Evolutionary conservation across 2,113 vertebrate genomes (phyloP), one percentile per base, ranked within the genome.

Genomic region (Rhinoptilus africanus): DNA sequence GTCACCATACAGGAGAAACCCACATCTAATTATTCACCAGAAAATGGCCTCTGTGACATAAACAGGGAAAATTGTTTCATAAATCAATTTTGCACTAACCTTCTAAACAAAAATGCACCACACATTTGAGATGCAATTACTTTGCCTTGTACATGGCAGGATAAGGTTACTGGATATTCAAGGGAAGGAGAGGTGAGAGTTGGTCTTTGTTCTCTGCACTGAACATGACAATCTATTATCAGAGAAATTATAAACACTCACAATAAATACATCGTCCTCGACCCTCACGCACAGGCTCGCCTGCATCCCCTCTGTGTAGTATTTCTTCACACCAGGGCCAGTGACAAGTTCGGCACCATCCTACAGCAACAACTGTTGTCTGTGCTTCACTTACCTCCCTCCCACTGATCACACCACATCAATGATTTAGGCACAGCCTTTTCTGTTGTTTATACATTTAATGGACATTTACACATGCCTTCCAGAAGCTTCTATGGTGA

Each of bases 21-120:
- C 68, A 81, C 68, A 91, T 78, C 85, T 94, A 97, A 97, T 96
- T 97, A 97, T 92, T 97, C 92, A 97, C 21, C 81, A 86, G 92
- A 93, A 97, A 96, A 95, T 69, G 85, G 80, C 77, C 75, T 95
- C 85, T 85, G 87, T 96, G 96, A 96, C 94, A 97, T 89, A 95
- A 97, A 96, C 85, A 96, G 84, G 71, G 89, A 72, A 97, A 96
- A 97, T 84, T 89, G 95, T 97, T 98, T 96, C 92, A 97, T 97
- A 97, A 98, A 98, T 97, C 97, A 97, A 79, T 96, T 97, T 89
- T 93, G 90, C 0, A 4, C 80, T 96, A 97, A 96, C 97, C 95
- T 94, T 92, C 96, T 95, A 93, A 97, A 97, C 93, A 95, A 95
- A 97, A 96, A 95, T 7, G 77, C 77, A 91, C 80, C 74, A 84